A percentile compares a stretch with the other conserved stretches of the same genome.
These are phyloP conservation scores for Drosophila bifasciata DNA, from an alignment of 1,140 invertebrate genomes.

Conservation along the genomic window DNA sequence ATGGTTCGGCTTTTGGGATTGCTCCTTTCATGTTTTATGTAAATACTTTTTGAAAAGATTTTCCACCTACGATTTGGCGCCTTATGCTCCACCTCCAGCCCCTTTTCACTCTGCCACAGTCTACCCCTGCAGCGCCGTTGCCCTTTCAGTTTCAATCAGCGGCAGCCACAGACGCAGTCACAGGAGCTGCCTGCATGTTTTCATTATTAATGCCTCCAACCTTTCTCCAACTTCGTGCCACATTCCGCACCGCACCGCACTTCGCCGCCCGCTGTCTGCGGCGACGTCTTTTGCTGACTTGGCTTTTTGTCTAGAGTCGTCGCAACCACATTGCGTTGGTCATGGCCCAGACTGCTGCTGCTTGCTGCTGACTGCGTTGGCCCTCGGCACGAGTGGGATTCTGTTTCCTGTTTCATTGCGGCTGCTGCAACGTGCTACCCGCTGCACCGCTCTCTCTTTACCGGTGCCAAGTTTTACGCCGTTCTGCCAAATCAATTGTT, in stretches of 20 bases:
- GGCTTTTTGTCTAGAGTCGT: conserved; percentile 79
- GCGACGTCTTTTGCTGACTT: conserved; percentile 70
- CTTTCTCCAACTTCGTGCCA: conserved; percentile 6
- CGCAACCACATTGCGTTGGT: conserved; percentile 80
- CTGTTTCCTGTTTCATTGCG: conserved; percentile 25
- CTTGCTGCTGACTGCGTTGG: conserved; percentile 55
- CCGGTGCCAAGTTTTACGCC: conserved; percentile 78
- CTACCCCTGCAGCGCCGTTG: conserved; percentile 24
- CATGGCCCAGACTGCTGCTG: conserved; percentile 36
- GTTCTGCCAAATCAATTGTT: conserved; percentile 80
- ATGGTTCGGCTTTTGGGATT: too few species aligned
- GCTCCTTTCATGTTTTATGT: conserved; percentile 59
- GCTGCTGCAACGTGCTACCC: neutral
- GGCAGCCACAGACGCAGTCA: conserved; percentile 32
- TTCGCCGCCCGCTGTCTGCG: conserved; percentile 34
- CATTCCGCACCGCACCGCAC: conserved; percentile 19
- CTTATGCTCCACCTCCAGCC: neutral
- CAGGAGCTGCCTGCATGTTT: conserved; percentile 74
- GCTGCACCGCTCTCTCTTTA: conserved; percentile 36
- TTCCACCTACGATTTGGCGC: conserved; percentile 37
- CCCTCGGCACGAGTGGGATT: conserved; percentile 32
- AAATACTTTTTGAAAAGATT: conserved; percentile 80
- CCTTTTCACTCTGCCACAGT: conserved; percentile 6
- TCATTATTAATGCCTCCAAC: conserved; percentile 69
- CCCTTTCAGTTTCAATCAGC: conserved; percentile 77